Percentiles rank a stretch among this genome's conserved stretches.
Evolutionary conservation across 1,140 invertebrate species (phyloP).

Genomic region (Trichomalopsis sarcophagae): DNA sequence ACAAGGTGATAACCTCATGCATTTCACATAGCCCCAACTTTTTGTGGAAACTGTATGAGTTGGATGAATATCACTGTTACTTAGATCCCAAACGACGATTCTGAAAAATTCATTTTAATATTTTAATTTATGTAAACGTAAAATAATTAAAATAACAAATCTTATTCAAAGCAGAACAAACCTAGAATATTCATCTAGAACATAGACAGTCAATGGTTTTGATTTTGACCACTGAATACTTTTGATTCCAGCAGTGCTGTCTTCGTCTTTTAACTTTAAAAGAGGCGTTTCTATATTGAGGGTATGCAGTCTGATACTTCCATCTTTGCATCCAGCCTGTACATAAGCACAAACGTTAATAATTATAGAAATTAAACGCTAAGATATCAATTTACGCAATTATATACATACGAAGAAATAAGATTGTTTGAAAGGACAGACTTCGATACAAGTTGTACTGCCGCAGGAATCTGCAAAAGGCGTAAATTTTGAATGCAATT

Average conservation of each 20-base stretch:
- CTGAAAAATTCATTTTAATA: conserved; percentile 59
- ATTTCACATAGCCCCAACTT: conserved; percentile 63
- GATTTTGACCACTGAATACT: conserved; percentile 78
- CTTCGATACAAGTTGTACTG: conserved; percentile 72
- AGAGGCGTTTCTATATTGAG: conserved; percentile 73
- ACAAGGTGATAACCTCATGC: conserved; percentile 71
- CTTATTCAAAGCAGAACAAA: conserved; percentile 56
- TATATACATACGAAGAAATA: conserved; percentile 74
- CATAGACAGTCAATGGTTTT: conserved; percentile 77
- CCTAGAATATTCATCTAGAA: conserved; percentile 75
- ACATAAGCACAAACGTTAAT: conserved; percentile 39
- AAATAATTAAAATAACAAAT: neutral
- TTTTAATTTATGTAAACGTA: neutral
- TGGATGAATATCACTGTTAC: conserved; percentile 71
- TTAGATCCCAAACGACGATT: conserved; percentile 78
- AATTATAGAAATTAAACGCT: conserved; percentile 14
- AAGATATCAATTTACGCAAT: conserved; percentile 23
- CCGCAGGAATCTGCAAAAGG: conserved; percentile 65
- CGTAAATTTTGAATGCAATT: conserved; percentile 1
- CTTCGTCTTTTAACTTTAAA: conserved; percentile 71
- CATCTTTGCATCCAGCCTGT: conserved; percentile 77
- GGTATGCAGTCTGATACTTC: conserved; percentile 74
- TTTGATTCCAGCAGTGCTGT: conserved; percentile 66
- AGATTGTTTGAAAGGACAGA: conserved; percentile 76
- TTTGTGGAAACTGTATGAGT: conserved; percentile 62